A percentile compares a stretch with the other conserved stretches of the same genome.
Evolutionary conservation across 2,797 vertebrate genomes (phyloP).

Genomic region (Intellagama lesueurii): DNA sequence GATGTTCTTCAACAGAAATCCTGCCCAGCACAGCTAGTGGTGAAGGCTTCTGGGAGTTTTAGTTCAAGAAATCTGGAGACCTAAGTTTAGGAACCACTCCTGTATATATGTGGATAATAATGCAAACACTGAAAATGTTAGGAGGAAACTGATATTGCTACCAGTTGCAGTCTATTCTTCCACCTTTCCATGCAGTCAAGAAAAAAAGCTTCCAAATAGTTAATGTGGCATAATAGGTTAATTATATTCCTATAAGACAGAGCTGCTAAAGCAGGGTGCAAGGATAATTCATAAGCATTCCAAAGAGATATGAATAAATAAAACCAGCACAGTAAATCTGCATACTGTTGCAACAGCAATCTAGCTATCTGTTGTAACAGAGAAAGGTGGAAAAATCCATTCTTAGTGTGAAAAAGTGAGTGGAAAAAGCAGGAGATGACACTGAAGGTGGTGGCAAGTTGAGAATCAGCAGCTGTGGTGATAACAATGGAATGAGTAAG

Average conservation of each 20-base stretch:
- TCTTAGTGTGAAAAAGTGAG: constrained; percentile 24
- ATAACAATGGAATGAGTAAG: background rate
- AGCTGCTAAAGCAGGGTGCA: constrained; percentile 13
- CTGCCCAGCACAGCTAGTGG: too few species aligned
- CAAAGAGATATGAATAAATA: constrained; percentile 36
- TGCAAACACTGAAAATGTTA: background rate
- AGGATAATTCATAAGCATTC: constrained; percentile 25
- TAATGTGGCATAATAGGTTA: background rate
- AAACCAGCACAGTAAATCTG: constrained; percentile 21
- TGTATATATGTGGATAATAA: background rate
- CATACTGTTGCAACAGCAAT: constrained; percentile 30
- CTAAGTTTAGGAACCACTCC: too few species aligned
- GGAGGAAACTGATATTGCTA: background rate
- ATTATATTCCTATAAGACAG: background rate
- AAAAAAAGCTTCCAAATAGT: background rate
- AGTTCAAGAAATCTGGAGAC: too few species aligned
- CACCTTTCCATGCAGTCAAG: background rate
- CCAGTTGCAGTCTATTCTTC: background rate
- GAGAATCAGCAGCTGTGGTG: background rate
- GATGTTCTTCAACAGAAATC: too few species aligned
- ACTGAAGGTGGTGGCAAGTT: background rate
- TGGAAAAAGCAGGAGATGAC: background rate
- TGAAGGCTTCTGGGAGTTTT: too few species aligned
- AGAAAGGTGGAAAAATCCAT: background rate
- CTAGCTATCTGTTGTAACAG: constrained; percentile 1